phyloP scores from a whole-genome alignment of 2,113 vertebrate species.

The Mirza zaza region DNA sequence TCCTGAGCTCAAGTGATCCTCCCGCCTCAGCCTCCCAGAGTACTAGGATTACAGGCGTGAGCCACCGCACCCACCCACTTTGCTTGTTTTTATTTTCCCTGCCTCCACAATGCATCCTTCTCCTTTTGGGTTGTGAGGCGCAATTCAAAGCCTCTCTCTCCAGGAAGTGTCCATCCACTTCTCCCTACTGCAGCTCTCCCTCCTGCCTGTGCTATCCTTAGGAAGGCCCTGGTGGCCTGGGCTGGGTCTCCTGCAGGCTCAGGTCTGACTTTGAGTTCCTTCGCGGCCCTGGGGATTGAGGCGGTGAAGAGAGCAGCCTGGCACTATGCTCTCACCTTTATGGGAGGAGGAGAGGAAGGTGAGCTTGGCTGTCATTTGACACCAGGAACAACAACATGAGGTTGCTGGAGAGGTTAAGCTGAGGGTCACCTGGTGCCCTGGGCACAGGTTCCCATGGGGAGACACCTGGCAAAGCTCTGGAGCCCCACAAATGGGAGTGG shows the following conservation, averaged over 20 bases:
- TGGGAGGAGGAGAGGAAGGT: not conserved
- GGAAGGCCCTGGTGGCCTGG: not conserved
- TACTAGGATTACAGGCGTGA: too few relatives aligned
- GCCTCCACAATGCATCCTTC: not conserved
- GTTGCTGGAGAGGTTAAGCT: not conserved
- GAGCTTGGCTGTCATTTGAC: constrained; percentile 10
- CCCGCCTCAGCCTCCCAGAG: too few relatives aligned
- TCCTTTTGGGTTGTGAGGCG: constrained; percentile 22
- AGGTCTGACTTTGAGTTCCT: not conserved
- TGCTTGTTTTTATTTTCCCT: not conserved
- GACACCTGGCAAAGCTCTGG: not conserved
- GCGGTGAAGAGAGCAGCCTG: not conserved
- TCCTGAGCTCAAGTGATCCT: too few relatives aligned
- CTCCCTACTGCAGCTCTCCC: not conserved
- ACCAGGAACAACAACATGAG: not conserved
- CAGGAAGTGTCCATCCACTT: not conserved
- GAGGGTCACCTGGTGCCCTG: not conserved
- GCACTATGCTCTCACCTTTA: not conserved
- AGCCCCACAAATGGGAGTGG: not conserved
- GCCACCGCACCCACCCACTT: not conserved
- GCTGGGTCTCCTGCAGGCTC: not conserved
- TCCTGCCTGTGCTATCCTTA: not conserved
- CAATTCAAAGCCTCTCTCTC: not conserved
- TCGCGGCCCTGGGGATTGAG: not conserved
- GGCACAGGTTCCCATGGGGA: not conserved